Conservation (phyloP, 2,113 vertebrate genomes). For the Chionodraco myersi region DNA sequence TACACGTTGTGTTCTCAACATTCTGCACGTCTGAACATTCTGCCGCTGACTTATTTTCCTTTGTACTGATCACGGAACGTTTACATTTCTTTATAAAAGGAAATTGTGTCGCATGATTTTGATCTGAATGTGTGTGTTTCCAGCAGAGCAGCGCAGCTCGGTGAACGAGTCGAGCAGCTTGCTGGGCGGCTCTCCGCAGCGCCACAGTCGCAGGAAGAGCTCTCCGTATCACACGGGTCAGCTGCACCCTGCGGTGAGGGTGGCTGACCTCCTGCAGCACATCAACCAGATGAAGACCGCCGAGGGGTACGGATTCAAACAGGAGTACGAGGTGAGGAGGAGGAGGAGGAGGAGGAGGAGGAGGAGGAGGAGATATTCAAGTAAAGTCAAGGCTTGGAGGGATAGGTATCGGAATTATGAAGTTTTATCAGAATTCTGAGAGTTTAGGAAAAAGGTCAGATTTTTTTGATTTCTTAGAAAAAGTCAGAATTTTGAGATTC, state of each 20-base stretch:
- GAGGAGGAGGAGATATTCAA: too few species aligned
- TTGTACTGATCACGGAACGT: neutral
- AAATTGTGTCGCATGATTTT: too few species aligned
- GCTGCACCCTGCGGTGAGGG: slow-evolving; percentile 92
- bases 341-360: too few species aligned
- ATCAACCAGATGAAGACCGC: slow-evolving; percentile 98
- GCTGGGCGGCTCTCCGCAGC: slow-evolving; percentile 87
- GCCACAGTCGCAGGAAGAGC: slow-evolving; percentile 89
- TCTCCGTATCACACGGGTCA: slow-evolving; percentile 95
- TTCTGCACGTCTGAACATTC: too few species aligned
- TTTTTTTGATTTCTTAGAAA: too few species aligned
- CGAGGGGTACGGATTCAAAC: slow-evolving; percentile 96
- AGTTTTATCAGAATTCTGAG: too few species aligned
- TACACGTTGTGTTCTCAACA: too few species aligned
- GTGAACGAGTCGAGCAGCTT: slow-evolving; percentile 95
- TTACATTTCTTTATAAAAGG: slow-evolving; percentile 28
- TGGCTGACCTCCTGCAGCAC: slow-evolving; percentile 95
- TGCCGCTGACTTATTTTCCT: too few species aligned
- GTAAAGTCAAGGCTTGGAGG: too few species aligned
- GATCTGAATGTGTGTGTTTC: neutral
- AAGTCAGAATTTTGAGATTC: too few species aligned
- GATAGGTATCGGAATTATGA: too few species aligned
- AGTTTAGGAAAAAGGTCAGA: too few species aligned
- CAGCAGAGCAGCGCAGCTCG: slow-evolving; percentile 90
- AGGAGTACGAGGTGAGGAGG: slow-evolving; percentile 92